Conservation (phyloP, 1,140 invertebrate species). For the Leptinotarsa defecta region DNA sequence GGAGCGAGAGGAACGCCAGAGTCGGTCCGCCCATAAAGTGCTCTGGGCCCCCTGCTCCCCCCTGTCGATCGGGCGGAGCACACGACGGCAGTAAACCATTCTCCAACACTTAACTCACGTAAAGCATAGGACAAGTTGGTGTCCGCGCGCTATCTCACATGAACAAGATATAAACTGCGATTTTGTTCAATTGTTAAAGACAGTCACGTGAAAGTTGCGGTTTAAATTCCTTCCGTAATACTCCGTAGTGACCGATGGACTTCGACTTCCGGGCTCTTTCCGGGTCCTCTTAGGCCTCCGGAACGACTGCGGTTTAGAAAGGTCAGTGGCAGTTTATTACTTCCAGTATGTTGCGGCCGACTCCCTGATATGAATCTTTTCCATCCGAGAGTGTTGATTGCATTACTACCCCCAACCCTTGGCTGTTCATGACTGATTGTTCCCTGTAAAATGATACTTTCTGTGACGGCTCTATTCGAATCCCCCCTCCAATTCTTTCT, state of each 20-base stretch:
- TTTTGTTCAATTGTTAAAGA: conserved; percentile 17
- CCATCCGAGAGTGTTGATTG: too few species aligned
- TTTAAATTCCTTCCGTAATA: background rate
- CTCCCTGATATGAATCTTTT: background rate
- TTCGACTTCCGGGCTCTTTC: conserved; percentile 50
- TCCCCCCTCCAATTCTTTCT: too few species aligned
- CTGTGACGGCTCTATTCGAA: too few species aligned
- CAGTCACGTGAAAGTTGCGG: conserved; percentile 15
- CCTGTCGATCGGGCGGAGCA: conserved; percentile 50
- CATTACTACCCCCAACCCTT: too few species aligned
- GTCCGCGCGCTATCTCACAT: conserved; percentile 39
- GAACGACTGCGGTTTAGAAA: conserved; percentile 50
- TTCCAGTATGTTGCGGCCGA: conserved; percentile 33
- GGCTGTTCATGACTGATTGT: too few species aligned
- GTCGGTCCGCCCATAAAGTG: conserved; percentile 57
- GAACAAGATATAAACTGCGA: conserved; percentile 24
- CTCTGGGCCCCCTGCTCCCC: conserved; percentile 42
- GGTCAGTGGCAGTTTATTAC: conserved; percentile 53
- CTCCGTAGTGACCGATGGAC: conserved; percentile 53
- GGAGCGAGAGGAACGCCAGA: conserved; percentile 37
- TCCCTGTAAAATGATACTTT: too few species aligned
- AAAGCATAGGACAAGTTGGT: conserved; percentile 55
- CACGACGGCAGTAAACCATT: conserved; percentile 54
- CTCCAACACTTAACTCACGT: conserved; percentile 58
- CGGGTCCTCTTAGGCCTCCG: conserved; percentile 50